Percentiles rank a stretch among this genome's conserved stretches.
Evolutionary conservation across 2,113 vertebrate species (phyloP).

Genomic region (Leptodactylus fuscus): DNA sequence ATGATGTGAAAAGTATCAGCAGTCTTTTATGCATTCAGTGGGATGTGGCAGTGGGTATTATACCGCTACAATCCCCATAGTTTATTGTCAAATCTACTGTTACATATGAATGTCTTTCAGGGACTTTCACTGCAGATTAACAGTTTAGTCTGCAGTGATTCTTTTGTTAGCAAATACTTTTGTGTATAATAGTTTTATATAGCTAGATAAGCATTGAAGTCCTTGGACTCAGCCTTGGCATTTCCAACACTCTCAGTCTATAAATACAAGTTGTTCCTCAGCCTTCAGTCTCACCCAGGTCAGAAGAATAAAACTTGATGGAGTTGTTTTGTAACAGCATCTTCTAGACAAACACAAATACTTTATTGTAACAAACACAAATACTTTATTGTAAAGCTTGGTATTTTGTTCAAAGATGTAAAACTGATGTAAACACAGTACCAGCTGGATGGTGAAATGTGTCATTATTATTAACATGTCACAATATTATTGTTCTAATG

Average conservation of each 20-base stretch:
- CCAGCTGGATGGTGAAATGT: not conserved
- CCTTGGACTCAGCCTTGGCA: conserved; percentile 13
- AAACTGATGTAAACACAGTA: not conserved
- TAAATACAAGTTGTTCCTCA: conserved; percentile 22
- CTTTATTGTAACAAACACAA: conserved; percentile 1
- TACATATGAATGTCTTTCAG: not conserved
- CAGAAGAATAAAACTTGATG: conserved; percentile 11
- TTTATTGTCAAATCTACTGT: not conserved
- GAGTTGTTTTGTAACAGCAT: conserved; percentile 14
- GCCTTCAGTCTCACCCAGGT: not conserved
- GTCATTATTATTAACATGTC: not conserved
- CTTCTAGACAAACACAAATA: not conserved
- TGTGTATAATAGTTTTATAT: not conserved
- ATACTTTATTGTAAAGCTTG: not conserved
- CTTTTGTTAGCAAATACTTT: conserved; percentile 18
- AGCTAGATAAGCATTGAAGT: conserved; percentile 8
- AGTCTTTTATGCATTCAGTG: not conserved
- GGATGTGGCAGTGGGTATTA: not conserved
- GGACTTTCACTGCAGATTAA: not conserved
- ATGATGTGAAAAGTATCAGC: not conserved
- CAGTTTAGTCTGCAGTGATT: not conserved
- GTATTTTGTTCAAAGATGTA: not conserved
- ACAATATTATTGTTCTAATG: too few relatives aligned
- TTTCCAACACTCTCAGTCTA: not conserved
- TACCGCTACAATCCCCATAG: not conserved